A percentile compares a stretch with the other conserved stretches of the same genome.
Evolutionary conservation across 2,888 invertebrate species (phyloP).

Genomic region (Halictus ligatus): DNA sequence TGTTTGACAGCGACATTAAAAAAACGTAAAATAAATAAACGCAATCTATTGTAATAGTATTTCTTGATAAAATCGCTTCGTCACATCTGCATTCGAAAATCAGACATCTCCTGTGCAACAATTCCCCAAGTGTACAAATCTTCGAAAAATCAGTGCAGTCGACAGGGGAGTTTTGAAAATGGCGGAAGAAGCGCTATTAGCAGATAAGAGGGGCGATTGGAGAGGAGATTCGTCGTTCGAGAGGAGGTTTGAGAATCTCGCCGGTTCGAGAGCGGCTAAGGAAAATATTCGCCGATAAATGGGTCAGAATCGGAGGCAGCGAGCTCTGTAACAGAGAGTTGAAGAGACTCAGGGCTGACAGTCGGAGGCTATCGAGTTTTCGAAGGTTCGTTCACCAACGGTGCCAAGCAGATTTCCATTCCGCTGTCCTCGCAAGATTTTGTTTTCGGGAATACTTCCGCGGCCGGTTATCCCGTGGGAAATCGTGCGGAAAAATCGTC

Average conservation of each 20-base stretch:
- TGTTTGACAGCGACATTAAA: neutral
- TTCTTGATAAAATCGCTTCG: neutral
- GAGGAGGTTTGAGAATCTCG: neutral
- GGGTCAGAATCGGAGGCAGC: neutral
- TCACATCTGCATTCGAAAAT: neutral
- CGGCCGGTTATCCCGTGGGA: conserved; percentile 49
- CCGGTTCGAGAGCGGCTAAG: neutral
- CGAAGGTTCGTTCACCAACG: neutral
- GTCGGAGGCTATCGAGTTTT: conserved; percentile 37
- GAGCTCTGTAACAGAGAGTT: neutral
- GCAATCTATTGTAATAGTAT: neutral
- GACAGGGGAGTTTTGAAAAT: neutral
- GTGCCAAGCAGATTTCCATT: conserved; percentile 4
- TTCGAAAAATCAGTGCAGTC: neutral
- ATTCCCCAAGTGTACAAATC: too few relatives aligned
- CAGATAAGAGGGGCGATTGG: neutral
- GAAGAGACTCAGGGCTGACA: conserved; percentile 12
- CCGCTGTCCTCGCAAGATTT: neutral
- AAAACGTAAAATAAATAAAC: neutral
- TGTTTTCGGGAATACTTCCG: conserved; percentile 53
- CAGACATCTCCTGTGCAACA: too few relatives aligned
- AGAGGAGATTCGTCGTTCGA: neutral
- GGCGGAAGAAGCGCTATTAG: neutral
- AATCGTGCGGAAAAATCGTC: conserved; percentile 62
- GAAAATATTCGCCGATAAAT: conserved; percentile 3